Conservation (phyloP, 2,113 vertebrate species). For the Xyliphius kryptos region DNA sequence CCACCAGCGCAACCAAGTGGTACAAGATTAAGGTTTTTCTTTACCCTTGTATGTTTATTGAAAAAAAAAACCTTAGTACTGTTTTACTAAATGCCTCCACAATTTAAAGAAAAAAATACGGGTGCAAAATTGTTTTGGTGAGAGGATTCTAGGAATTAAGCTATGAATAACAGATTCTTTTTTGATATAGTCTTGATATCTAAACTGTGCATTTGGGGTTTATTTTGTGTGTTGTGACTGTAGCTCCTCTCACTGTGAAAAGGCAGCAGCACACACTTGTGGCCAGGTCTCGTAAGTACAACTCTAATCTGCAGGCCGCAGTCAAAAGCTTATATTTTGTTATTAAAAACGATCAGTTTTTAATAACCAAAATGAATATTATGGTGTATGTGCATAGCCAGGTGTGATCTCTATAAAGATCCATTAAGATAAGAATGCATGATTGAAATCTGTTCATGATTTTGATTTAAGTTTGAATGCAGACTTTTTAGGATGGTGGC, state of each 20-base stretch:
- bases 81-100: slow-evolving; percentile 33
- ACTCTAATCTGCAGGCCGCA: slow-evolving; percentile 30
- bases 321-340: no score
- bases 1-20: slow-evolving; percentile 58
- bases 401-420: no score
- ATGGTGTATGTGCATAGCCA: no score
- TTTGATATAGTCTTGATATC: slow-evolving; percentile 39
- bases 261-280: slow-evolving; percentile 57
- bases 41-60: slow-evolving; percentile 15
- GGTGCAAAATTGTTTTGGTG: slow-evolving; percentile 37
- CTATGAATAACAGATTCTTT: slow-evolving; percentile 33
- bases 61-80: slow-evolving; percentile 20
- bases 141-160: slow-evolving; percentile 33
- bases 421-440: no score
- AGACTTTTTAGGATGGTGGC: no score
- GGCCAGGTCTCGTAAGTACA: slow-evolving; percentile 49
- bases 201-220: slow-evolving; percentile 50
- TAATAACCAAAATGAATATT: no score
- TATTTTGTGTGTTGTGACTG: background rate
- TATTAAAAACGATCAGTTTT: no score
- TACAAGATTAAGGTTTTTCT: slow-evolving; percentile 22
- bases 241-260: slow-evolving; percentile 63
- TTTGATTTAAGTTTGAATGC: no score
- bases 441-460: no score
- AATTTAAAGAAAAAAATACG: slow-evolving; percentile 21